Conservation (phyloP, 2,797 vertebrate genomes). For the Centropyge bicolor region DNA sequence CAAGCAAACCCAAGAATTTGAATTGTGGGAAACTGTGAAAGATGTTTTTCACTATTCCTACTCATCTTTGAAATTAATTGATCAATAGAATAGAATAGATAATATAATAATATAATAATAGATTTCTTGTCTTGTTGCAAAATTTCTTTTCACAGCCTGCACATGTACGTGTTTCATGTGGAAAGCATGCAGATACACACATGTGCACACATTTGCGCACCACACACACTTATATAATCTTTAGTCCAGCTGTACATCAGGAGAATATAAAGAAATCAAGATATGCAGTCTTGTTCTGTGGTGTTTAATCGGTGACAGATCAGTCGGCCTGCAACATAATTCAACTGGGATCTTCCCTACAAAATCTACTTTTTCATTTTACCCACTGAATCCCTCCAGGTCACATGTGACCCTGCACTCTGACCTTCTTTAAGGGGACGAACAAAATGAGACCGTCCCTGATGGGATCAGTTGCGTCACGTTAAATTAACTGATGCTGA, state of each 20-base stretch:
- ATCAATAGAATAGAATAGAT: too few relatives aligned
- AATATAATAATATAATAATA: too few relatives aligned
- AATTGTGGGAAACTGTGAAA: neutral
- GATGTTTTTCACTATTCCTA: neutral
- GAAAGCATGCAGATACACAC: neutral
- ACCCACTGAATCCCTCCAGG: neutral
- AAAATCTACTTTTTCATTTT: neutral
- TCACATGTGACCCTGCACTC: neutral
- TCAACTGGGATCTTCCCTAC: neutral
- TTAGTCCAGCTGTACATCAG: neutral
- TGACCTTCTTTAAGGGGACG: conserved; percentile 10
- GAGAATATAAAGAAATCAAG: neutral
- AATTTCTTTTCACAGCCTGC: too few relatives aligned
- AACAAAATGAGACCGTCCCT: conserved; percentile 15
- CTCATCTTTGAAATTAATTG: neutral
- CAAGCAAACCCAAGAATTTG: neutral
- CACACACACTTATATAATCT: neutral
- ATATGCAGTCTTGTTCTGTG: neutral
- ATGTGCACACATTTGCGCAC: too few relatives aligned
- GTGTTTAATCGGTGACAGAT: neutral
- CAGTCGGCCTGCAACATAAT: neutral
- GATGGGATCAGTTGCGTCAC: neutral
- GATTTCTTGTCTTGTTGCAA: neutral
- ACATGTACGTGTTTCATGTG: neutral
- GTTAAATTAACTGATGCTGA: conserved; percentile 52